Evolutionary conservation across 92 coral and sea anemone species (phyloP).

Genomic region (Phenganax subtilis): DNA sequence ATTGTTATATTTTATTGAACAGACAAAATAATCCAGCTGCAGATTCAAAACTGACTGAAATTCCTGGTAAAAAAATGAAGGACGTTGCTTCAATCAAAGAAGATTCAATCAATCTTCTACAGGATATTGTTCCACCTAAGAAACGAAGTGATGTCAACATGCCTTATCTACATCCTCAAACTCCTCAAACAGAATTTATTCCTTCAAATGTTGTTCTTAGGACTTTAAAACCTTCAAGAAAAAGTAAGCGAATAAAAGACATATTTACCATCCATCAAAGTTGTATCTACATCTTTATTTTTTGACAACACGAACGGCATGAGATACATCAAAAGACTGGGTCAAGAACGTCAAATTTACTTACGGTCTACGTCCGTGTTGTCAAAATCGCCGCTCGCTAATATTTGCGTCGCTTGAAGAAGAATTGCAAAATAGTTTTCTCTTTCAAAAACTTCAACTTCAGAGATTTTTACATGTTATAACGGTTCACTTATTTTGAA

Average conservation of each 20-base stretch:
- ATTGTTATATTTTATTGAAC: not conserved
- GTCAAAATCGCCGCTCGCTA: no score
- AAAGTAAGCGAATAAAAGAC: slow-evolving; percentile 58
- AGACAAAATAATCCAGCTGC: not conserved
- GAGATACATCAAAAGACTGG: no score
- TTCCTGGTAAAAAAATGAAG: not conserved
- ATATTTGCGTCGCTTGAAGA: not conserved
- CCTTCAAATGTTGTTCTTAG: slow-evolving; percentile 35
- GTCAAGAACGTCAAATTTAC: no score
- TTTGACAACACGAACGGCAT: no score
- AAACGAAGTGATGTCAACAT: not conserved
- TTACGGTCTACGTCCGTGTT: no score
- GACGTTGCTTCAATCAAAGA: not conserved
- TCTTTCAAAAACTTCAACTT: not conserved
- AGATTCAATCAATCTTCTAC: not conserved
- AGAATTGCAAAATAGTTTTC: not conserved
- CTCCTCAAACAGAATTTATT: not conserved
- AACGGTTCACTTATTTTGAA: no score
- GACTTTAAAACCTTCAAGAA: slow-evolving; percentile 44
- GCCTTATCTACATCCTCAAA: slow-evolving; percentile 37
- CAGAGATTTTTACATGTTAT: no score
- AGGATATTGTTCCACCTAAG: not conserved
- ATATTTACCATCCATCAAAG: no score
- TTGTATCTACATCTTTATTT: no score
- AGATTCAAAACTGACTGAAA: not conserved